Evolutionary conservation across 2,797 vertebrate species (phyloP), one percentile per base, ranked within the genome.

Genomic region (Distichodus sexfasciatus): DNA sequence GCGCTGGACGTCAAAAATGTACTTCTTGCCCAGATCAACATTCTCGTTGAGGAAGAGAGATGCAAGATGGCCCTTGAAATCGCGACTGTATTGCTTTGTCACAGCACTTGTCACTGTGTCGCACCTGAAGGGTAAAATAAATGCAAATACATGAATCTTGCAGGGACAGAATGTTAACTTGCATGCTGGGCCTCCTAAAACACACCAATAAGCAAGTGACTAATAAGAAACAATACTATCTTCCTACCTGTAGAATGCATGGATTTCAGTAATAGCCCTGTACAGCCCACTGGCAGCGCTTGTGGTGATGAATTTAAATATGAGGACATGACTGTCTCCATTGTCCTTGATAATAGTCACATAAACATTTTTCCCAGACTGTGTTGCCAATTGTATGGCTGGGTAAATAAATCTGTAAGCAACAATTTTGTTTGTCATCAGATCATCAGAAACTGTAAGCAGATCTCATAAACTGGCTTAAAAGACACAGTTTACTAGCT

Each of bases 11-110:
- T 94, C 93, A 48, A 94, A 94, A 60, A 94, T 91, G 0, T 93
- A 94, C 53, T 93, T 92, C 84, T 94, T 94, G 40, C 93, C 93
- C 26, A 94, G 90, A 77, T 93, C 92, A 41, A 93, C 92, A 59
- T 96, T 97, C 81, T 99, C 96, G 33, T 96, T 97, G 79, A 99
- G 92, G 79, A 99, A 98, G 1, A 99, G 89, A 1, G 97, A 98
- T 0, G 96, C 97, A n/a, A 99, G 81, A 82, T 99, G 97, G 24
- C 96, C 96, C 79, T 98, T 99, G 69, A 99, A 91, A 82, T 99
- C 96, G 62, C 96, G 90, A 79, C 96, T 99, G 66, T 98, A 98
- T 76, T 99, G 97, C 96, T 97, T 98, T 96, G 96, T 98, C 78
- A 99, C 96, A 0, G 95, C 96, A 3, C 88, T 94, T 1, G 95